A percentile compares a stretch with the other conserved stretches of the same genome.
phyloP scores from a whole-genome alignment of 1,140 invertebrate species.

The Drosophila sp. region DNA sequence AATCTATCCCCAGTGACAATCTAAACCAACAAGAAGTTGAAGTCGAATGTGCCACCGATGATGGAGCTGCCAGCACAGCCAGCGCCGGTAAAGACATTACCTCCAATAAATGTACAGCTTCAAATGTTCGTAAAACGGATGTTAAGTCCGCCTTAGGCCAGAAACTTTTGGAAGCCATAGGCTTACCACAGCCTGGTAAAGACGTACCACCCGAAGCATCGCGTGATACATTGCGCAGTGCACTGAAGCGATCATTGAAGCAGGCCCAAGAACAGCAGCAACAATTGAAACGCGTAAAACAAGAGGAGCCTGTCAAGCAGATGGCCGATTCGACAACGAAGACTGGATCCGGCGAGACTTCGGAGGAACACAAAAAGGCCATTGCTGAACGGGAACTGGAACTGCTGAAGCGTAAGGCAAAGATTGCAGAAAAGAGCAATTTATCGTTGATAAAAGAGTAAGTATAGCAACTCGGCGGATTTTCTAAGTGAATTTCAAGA shows the following conservation, averaged over 20 bases:
- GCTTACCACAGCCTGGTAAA: conserved; percentile 61
- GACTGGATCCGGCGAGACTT: conserved; percentile 52
- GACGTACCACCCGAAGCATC: conserved; percentile 55
- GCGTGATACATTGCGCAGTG: conserved; percentile 65
- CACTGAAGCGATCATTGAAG: conserved; percentile 75
- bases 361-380: conserved; percentile 73
- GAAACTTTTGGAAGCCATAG: conserved; percentile 77
- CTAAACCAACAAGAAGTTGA: conserved; percentile 7
- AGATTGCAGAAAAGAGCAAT: conserved; percentile 41
- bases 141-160: conserved; percentile 71
- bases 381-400: conserved; percentile 70
- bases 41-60: conserved; percentile 5
- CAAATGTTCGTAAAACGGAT: conserved; percentile 50
- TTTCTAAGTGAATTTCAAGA: no score
- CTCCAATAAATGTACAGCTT: conserved; percentile 2
- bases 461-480: conserved; percentile 31
- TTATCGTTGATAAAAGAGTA: conserved; percentile 54
- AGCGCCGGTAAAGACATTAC: background rate
- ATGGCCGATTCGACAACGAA: conserved; percentile 76
- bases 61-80: background rate
- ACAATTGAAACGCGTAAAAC: conserved; percentile 69
- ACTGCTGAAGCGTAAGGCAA: conserved; percentile 56
- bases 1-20: conserved; percentile 17
- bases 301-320: conserved; percentile 64
- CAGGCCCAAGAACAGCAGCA: conserved; percentile 78